Conservation (phyloP, 2,797 vertebrate genomes). For the Propithecus deckenii region DNA sequence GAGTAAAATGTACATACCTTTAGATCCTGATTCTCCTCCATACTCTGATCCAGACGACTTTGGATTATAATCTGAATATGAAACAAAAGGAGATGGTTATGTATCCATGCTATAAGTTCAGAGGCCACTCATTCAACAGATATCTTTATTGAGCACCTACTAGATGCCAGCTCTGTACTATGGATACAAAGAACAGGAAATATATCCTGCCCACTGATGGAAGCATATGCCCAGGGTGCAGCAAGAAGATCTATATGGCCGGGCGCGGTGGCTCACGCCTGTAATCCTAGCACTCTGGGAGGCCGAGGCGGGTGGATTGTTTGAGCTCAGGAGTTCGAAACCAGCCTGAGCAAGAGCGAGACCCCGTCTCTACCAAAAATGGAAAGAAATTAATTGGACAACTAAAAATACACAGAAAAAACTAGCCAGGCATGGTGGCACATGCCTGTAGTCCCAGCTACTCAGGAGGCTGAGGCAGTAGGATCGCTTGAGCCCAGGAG, state of each 20-base stretch:
- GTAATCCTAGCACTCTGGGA: no score
- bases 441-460: no score
- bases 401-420: no score
- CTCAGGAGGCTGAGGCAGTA: no score
- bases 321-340: no score
- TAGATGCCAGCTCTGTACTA: not conserved
- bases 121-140: not conserved
- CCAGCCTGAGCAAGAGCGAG: no score
- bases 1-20: slow-evolving; percentile 88
- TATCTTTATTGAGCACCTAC: not conserved
- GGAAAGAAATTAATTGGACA: no score
- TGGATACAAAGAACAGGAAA: slow-evolving; percentile 46
- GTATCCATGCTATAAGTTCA: not conserved
- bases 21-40: slow-evolving; percentile 94
- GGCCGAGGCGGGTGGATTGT: no score
- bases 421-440: no score
- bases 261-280: no score
- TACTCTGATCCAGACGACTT: slow-evolving; percentile 96
- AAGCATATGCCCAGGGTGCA: not conserved
- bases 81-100: slow-evolving; percentile 62
- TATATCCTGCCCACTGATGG: not conserved
- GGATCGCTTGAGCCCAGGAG: no score
- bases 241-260: not conserved
- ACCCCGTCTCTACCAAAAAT: no score
- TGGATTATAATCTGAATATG: slow-evolving; percentile 92